A percentile compares a stretch with the other conserved stretches of the same genome.
phyloP scores from a whole-genome alignment of 2,888 invertebrate species.

The Pammene aurita region DNA sequence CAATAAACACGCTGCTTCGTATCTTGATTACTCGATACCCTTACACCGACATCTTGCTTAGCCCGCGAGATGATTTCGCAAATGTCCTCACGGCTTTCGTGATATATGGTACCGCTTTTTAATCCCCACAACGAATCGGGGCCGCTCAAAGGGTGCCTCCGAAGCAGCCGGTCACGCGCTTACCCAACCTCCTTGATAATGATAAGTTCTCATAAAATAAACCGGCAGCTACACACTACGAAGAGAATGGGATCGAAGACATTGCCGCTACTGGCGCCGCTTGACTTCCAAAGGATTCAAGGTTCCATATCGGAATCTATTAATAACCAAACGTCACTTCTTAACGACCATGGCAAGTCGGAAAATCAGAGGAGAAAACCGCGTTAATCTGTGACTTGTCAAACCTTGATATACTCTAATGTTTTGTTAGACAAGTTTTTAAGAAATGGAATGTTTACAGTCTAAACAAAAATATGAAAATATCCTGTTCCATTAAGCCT shows the following conservation, averaged over 20 bases:
- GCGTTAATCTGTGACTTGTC: constrained; percentile 20
- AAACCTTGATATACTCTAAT: constrained; percentile 34
- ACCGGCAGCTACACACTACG: constrained; percentile 50
- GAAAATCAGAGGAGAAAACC: constrained; percentile 9
- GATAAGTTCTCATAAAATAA: constrained; percentile 52
- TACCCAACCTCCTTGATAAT: constrained; percentile 46
- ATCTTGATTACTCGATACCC: constrained; percentile 25
- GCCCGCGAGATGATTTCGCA: constrained; percentile 39
- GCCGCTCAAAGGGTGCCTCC: constrained; percentile 56
- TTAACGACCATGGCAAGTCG: constrained; percentile 32
- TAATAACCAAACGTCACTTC: constrained; percentile 31
- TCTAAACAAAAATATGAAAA: not conserved
- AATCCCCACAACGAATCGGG: constrained; percentile 62
- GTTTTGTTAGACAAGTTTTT: constrained; percentile 18
- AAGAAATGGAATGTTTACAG: no score
- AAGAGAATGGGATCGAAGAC: constrained; percentile 34
- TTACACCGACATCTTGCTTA: constrained; percentile 27
- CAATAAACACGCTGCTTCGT: constrained; percentile 11
- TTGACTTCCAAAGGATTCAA: constrained; percentile 34
- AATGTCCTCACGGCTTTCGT: constrained; percentile 44
- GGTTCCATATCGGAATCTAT: constrained; percentile 28
- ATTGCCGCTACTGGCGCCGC: constrained; percentile 4
- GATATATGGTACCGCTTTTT: constrained; percentile 48
- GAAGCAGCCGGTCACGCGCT: constrained; percentile 55
- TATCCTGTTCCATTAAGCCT: constrained; percentile 9